These are phyloP conservation scores for Agapornis roseicollis DNA, from an alignment of 2,113 vertebrate genomes.

Conservation along the genomic window DNA sequence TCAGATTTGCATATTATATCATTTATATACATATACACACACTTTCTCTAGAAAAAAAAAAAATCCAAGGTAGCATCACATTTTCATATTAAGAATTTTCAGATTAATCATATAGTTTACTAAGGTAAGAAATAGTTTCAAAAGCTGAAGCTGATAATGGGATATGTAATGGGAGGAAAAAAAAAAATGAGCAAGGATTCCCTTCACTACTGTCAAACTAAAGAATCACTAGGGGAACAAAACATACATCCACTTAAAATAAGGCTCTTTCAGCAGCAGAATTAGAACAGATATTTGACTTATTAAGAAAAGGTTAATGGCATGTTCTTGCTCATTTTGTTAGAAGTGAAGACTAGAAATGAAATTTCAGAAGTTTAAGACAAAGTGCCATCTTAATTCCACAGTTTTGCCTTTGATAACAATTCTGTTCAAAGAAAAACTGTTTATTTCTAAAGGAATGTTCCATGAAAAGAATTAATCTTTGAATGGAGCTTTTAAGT, in stretches of 20 bases:
- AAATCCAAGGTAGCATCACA: not conserved
- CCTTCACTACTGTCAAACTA: not conserved
- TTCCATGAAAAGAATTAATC: not conserved
- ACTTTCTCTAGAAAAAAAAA: not conserved
- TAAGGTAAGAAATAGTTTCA: not conserved
- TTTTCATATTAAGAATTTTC: not conserved
- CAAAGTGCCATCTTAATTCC: not conserved
- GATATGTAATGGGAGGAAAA: not conserved
- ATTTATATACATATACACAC: fast-evolving
- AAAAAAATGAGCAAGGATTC: not conserved
- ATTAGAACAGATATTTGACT: not conserved
- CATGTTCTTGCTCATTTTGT: not conserved
- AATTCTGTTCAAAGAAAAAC: not conserved
- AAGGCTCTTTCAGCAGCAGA: not conserved
- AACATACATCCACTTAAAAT: not conserved
- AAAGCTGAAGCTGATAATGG: not conserved
- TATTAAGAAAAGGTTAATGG: not conserved
- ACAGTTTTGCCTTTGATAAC: not conserved
- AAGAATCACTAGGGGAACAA: not conserved
- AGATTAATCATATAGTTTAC: not conserved
- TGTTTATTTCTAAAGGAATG: not conserved
- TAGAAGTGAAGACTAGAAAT: not conserved
- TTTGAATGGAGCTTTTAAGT: not conserved
- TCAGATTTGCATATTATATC: not conserved
- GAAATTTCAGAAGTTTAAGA: not conserved